Conservation (phyloP, 2,888 invertebrate species). For the Apodemia hepburni region DNA sequence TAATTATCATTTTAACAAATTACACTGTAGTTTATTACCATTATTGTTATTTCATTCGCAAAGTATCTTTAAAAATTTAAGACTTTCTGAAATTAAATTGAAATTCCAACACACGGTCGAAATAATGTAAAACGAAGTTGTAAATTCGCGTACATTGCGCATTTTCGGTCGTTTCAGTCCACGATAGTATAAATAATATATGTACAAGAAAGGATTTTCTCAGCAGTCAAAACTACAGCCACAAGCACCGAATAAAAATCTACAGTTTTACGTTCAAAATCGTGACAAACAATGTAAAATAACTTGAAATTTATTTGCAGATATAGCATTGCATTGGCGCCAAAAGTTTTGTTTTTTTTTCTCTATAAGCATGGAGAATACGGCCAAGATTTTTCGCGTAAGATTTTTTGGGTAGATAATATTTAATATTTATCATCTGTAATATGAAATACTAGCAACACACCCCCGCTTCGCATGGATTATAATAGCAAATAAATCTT, state of each 20-base stretch:
- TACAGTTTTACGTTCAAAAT: conserved; percentile 3
- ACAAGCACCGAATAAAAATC: conserved; percentile 7
- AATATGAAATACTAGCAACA: too few species aligned
- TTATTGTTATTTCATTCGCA: background rate
- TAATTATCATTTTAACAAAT: background rate
- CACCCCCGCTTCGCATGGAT: too few species aligned
- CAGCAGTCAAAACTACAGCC: conserved; percentile 1
- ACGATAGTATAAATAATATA: background rate
- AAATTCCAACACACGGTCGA: background rate
- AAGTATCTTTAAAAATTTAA: background rate
- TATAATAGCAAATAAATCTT: too few species aligned
- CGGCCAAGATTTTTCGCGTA: background rate
- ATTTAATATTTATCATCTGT: too few species aligned
- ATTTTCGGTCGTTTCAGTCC: background rate
- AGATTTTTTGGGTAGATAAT: background rate
- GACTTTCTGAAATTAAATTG: background rate
- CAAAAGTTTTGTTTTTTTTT: conserved; percentile 8
- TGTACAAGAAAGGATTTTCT: conserved; percentile 3
- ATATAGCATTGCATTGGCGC: conserved; percentile 12
- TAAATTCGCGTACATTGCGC: background rate
- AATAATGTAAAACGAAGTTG: background rate
- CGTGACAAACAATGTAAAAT: conserved; percentile 16
- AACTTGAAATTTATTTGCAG: conserved; percentile 10
- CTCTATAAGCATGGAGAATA: background rate
- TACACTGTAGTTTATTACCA: background rate